A percentile compares a stretch with the other conserved stretches of the same genome.
phyloP scores from a whole-genome alignment of 2,113 vertebrate genomes.

The Toxotes jaculatrix region DNA sequence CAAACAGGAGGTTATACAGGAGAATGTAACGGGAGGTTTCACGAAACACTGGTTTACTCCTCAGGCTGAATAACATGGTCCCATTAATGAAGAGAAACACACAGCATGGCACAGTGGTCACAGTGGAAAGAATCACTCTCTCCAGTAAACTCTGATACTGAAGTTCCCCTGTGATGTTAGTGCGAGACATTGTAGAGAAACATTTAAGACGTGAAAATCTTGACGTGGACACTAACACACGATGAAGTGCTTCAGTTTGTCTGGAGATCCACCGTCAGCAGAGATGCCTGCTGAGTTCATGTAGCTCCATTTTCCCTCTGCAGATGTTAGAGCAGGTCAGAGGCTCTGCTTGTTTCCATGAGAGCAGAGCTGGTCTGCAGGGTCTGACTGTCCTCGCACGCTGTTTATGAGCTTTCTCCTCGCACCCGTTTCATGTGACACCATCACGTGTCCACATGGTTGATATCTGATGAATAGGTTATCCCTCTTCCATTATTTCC shows the following conservation, averaged over 20 bases:
- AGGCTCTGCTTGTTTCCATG: not conserved
- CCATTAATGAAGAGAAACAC: slow-evolving; percentile 56
- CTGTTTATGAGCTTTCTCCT: not conserved
- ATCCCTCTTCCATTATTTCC: not conserved
- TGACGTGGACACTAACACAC: not conserved
- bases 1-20: slow-evolving; percentile 53
- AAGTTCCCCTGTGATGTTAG: not conserved
- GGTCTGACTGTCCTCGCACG: not conserved
- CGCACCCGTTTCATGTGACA: not conserved
- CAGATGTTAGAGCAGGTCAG: slow-evolving; percentile 18
- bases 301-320: slow-evolving; percentile 15
- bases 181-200: not conserved
- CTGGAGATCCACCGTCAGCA: too few species aligned
- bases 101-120: slow-evolving; percentile 15
- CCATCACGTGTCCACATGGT: not conserved
- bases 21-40: slow-evolving; percentile 66
- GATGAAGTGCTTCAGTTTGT: too few species aligned
- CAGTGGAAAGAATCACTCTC: not conserved
- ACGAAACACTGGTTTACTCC: slow-evolving; percentile 40
- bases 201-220: not conserved
- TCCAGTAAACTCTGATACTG: slow-evolving; percentile 11
- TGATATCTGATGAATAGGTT: not conserved
- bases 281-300: too few species aligned
- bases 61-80: slow-evolving; percentile 43
- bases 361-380: not conserved